These are phyloP conservation scores for Tipula vernalis DNA, from an alignment of 2,888 invertebrate genomes.

Conservation along the genomic window DNA sequence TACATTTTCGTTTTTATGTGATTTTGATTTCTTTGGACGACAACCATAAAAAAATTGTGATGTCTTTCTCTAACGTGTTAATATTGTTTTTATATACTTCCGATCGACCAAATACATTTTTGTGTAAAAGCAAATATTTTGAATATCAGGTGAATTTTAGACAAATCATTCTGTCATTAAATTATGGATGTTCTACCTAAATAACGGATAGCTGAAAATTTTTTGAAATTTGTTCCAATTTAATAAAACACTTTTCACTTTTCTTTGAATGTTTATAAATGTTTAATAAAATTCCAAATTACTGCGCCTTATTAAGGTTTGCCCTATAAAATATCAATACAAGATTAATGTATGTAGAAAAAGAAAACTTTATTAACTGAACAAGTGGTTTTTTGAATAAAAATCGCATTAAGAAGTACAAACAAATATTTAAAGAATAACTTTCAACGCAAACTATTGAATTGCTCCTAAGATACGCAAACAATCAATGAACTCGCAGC, in stretches of 20 bases:
- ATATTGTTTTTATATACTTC: constrained; percentile 13
- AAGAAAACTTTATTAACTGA: no score
- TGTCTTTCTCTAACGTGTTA: background rate
- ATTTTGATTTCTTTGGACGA: background rate
- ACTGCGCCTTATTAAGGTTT: no score
- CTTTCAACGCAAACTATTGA: no score
- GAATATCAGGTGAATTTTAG: background rate
- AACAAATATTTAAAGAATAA: no score
- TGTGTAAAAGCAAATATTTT: background rate
- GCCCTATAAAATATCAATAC: no score
- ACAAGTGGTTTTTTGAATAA: no score
- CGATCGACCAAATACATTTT: constrained; percentile 17
- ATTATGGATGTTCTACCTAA: background rate
- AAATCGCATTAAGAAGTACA: no score
- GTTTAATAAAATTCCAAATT: no score
- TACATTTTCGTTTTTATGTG: background rate
- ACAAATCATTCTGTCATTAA: background rate
- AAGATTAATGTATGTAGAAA: no score
- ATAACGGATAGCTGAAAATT: background rate
- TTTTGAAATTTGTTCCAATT: background rate
- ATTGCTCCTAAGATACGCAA: no score
- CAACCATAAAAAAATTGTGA: background rate
- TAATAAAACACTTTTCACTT: constrained; percentile 7
- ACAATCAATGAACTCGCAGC: no score
- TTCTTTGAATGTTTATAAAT: background rate